phyloP scores from a whole-genome alignment of 2,113 vertebrate species.

The Cichladusa arquata region DNA sequence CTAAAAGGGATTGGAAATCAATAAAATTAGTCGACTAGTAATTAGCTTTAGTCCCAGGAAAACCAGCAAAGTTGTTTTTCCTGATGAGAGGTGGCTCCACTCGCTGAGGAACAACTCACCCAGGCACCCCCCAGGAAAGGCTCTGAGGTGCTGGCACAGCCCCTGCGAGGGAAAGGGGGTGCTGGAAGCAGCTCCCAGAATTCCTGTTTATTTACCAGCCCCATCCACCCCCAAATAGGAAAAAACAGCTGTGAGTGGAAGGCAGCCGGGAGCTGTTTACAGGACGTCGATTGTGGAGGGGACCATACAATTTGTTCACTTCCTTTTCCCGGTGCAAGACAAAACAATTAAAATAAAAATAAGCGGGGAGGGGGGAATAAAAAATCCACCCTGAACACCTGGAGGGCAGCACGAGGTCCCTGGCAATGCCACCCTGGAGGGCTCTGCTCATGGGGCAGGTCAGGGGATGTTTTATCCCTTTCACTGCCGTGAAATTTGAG shows the following conservation, averaged over 20 bases:
- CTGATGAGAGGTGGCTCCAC: not conserved
- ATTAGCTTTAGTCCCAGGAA: slow-evolving; percentile 59
- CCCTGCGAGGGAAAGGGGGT: not conserved
- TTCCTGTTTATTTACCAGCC: slow-evolving; percentile 43
- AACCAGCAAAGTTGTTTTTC: slow-evolving; percentile 34
- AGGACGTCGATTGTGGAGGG: slow-evolving; percentile 38
- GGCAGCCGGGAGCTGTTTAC: slow-evolving; percentile 51
- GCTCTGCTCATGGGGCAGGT: not conserved
- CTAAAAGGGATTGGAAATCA: slow-evolving; percentile 70
- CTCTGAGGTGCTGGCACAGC: not conserved
- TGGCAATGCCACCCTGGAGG: not conserved
- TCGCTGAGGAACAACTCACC: fast-evolving
- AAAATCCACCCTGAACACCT: not conserved
- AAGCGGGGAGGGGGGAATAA: not conserved
- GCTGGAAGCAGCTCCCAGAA: not conserved
- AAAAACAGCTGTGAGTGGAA: slow-evolving; percentile 36
- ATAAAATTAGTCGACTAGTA: slow-evolving; percentile 67
- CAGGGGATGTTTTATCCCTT: not conserved
- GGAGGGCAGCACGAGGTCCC: not conserved
- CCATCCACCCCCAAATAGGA: slow-evolving; percentile 6
- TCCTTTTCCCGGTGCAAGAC: slow-evolving; percentile 35
- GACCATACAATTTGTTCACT: slow-evolving; percentile 51
- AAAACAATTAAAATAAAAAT: slow-evolving; percentile 18
- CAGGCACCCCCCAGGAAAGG: fast-evolving
- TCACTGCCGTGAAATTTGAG: not conserved